Evolutionary conservation across 2,113 vertebrate species (phyloP).

Genomic region (Stegastes partitus): DNA sequence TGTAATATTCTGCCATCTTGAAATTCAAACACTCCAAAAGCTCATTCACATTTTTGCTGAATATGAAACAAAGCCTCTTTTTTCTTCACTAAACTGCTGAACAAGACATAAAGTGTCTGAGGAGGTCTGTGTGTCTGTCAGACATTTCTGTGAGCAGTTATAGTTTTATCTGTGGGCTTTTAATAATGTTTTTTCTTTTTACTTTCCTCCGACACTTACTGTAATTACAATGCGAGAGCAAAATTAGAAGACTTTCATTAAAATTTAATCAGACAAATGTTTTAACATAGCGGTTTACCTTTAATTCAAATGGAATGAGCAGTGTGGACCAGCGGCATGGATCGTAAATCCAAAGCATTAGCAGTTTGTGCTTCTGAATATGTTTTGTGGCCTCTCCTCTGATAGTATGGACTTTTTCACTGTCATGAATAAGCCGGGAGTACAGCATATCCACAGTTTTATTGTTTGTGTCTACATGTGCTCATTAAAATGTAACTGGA

Average conservation of each 20-base stretch:
- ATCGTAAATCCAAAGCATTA: slow-evolving; percentile 61
- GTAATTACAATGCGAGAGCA: slow-evolving; percentile 31
- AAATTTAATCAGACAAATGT: slow-evolving; percentile 68
- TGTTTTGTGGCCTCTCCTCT: slow-evolving; percentile 33
- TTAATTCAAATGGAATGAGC: slow-evolving; percentile 59
- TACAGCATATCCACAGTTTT: slow-evolving; percentile 44
- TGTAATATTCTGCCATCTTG: slow-evolving; percentile 64
- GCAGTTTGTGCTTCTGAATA: slow-evolving; percentile 6
- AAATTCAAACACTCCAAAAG: slow-evolving; percentile 66
- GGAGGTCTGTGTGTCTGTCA: slow-evolving; percentile 57
- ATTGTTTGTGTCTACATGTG: slow-evolving; percentile 64
- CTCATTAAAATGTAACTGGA: slow-evolving; percentile 77
- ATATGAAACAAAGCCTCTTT: slow-evolving; percentile 72
- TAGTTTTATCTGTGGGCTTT: slow-evolving; percentile 56
- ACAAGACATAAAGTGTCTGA: slow-evolving; percentile 51
- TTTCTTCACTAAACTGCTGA: slow-evolving; percentile 61
- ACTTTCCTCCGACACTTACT: slow-evolving; percentile 21
- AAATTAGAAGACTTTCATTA: slow-evolving; percentile 77
- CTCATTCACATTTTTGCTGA: slow-evolving; percentile 73
- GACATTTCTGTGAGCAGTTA: slow-evolving; percentile 31
- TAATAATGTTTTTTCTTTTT: slow-evolving; percentile 65
- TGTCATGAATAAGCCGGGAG: slow-evolving; percentile 48
- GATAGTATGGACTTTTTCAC: slow-evolving; percentile 10
- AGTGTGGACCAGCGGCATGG: slow-evolving; percentile 30
- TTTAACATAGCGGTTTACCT: slow-evolving; percentile 53